Evolutionary conservation across 2,113 vertebrate species (phyloP), one percentile per base, ranked within the genome.

Genomic region (Mastomys natalensis): DNA sequence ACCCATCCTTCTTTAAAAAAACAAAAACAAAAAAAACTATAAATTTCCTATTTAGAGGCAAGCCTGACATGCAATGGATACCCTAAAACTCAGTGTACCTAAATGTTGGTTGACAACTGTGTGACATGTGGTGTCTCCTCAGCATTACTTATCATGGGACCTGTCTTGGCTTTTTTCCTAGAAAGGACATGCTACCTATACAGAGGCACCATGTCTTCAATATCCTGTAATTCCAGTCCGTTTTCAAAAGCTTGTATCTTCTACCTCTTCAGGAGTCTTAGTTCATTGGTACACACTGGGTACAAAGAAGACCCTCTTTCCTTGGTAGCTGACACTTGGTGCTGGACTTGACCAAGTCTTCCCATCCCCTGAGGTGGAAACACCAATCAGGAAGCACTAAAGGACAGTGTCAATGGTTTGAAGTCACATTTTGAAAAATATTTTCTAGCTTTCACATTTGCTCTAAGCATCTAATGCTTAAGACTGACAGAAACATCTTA

Each of bases 21-120:
- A 51, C 3, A n/a, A n/a, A n/a, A 48, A 48, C 6, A 51, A 51
- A 51, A 58, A 91, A 37, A 29, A 58, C 11, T 90, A 62, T 51
- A 45, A 26, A 84, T 90, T 95, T 96, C 62, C 81, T 91, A 90
- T 92, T 96, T 95, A 94, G 64, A 88, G 66, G 81, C 93, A 91
- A 95, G 86, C 66, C 89, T 74, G 87, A 89, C 70, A 85, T 34
- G 72, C 37, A 87, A 45, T 37, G 48, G 40, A 22, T 86, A 78
- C 21, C 76, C 95, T 74, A 90, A 31, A 7, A 77, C 45, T 92
- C 87, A 80, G 86, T 26, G 90, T 60, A 51, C 37, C 64, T 88
- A 96, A 90, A 62, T 84, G 31, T 82, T 93, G 45, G 73, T 93
- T 94, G 91, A 90, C 62, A 92, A 21, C 19, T 89, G 45, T 60